Percentiles rank a stretch among this genome's conserved stretches.
Evolutionary conservation across 2,888 invertebrate genomes (phyloP).

Genomic region (Caenorhabditis wallacei): DNA sequence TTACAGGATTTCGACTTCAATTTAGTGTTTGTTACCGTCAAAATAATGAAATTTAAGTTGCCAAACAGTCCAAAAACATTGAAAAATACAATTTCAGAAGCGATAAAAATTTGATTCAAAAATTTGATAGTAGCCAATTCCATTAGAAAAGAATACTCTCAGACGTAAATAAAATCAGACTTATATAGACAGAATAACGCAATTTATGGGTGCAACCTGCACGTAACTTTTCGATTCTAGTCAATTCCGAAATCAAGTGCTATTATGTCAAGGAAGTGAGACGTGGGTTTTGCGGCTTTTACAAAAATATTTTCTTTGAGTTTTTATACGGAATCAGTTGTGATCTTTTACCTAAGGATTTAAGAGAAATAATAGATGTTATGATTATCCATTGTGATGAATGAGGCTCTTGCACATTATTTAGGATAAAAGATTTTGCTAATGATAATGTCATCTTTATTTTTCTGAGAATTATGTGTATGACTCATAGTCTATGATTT

Average conservation of each 20-base stretch:
- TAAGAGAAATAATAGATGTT: background rate
- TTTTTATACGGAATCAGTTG: background rate
- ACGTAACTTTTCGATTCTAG: constrained; percentile 17
- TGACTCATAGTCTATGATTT: no score
- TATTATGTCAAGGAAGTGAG: constrained; percentile 13
- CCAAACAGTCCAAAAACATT: constrained; percentile 50
- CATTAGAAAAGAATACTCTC: background rate
- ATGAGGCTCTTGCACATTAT: no score
- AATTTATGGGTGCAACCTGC: constrained; percentile 22
- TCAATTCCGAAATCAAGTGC: constrained; percentile 9
- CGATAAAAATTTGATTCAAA: constrained; percentile 37
- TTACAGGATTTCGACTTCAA: constrained; percentile 46
- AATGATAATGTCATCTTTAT: no score
- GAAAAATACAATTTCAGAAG: constrained; percentile 49
- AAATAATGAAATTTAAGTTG: constrained; percentile 31
- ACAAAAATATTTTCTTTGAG: no score
- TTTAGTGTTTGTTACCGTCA: constrained; percentile 26
- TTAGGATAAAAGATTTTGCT: no score
- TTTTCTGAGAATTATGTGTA: no score
- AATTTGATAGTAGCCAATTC: constrained; percentile 16
- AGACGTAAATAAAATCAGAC: background rate
- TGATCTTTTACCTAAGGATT: constrained; percentile 9
- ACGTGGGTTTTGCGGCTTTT: no score
- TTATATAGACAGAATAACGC: constrained; percentile 7
- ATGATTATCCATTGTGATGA: no score